Evolutionary conservation across 2,797 vertebrate genomes (phyloP), one percentile per base, ranked within the genome.

Genomic region (Rhabdophis nuchalis): DNA sequence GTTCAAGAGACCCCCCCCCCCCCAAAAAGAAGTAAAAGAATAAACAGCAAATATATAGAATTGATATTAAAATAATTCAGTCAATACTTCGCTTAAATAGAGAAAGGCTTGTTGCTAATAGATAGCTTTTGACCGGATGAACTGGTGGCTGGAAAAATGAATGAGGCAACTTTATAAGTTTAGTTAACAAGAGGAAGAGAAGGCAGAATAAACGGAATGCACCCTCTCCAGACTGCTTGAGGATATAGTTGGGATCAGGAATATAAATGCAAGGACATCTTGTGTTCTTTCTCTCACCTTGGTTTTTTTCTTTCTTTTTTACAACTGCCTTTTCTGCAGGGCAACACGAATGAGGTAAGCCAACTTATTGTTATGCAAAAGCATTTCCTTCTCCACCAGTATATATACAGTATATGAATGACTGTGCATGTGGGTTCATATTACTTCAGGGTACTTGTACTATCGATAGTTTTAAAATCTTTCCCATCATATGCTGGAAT

Each of bases 281-380:
- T n/a, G 1, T 86, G 18, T 77, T 88, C 2, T 90, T 86, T 92
- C 57, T 92, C n/a, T 93, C 86, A 92, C 85, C 82, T 58, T 89
- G 61, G 3, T 50, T 2, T 2, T 89, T 29, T 92, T 93, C 90
- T 93, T 92, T 95, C 93, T 93, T 96, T 95, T 95, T 95, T 93
- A 92, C 94, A 97, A 95, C 91, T 96, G 97, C 97, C 93, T 97
- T 96, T 97, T 96, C 96, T 94, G 94, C 97, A 99, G 99, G 99
- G 99, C 97, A 99, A 98, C 98, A 99, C 99, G 0, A 99, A 99
- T 52, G 99, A 99, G 99, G 99, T 99, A 97, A 98, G 98, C 95
- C 68, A 3, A 1, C 23, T 10, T 86, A 14, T 32, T 20, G 10
- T 53, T 41, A 4, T 6, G 36, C 14, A 32, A n/a, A 50, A 90